Percentiles rank a stretch among this genome's conserved stretches.
Conservation (phyloP, 2,888 invertebrate species). For the Zele albiditarsus region DNA sequence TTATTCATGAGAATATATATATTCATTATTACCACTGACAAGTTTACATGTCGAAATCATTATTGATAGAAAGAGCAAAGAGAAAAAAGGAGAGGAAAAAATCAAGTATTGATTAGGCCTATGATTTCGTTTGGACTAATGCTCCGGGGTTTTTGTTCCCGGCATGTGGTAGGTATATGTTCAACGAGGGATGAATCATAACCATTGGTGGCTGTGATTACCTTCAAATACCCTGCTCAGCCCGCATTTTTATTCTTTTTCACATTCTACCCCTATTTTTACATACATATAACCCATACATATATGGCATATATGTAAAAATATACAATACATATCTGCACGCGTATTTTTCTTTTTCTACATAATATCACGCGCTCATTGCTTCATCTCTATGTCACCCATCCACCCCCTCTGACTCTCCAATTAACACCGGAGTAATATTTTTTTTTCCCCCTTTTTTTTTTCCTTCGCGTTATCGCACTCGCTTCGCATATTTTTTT, state of each 20-base stretch:
- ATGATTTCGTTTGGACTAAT: slow-evolving; percentile 24
- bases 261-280: neutral
- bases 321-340: neutral
- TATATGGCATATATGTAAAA: neutral
- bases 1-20: neutral
- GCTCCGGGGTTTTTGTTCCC: slow-evolving; percentile 34
- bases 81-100: neutral
- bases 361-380: neutral
- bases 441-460: slow-evolving; percentile 30
- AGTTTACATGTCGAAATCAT: neutral
- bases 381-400: slow-evolving; percentile 16
- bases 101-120: slow-evolving; percentile 32
- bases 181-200: slow-evolving; percentile 40
- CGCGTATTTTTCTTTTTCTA: neutral
- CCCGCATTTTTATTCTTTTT: slow-evolving; percentile 25
- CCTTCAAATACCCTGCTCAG: slow-evolving; percentile 5
- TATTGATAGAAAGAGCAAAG: neutral
- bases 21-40: neutral
- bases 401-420: slow-evolving; percentile 14
- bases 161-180: slow-evolving; percentile 23
- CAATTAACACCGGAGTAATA: slow-evolving; percentile 36
- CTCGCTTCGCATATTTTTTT: slow-evolving; percentile 10
- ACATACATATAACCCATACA: neutral
- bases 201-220: slow-evolving; percentile 31
- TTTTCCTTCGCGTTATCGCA: slow-evolving; percentile 34